Conservation (phyloP, 1,140 invertebrate genomes). For the Drosophila melanica region DNA sequence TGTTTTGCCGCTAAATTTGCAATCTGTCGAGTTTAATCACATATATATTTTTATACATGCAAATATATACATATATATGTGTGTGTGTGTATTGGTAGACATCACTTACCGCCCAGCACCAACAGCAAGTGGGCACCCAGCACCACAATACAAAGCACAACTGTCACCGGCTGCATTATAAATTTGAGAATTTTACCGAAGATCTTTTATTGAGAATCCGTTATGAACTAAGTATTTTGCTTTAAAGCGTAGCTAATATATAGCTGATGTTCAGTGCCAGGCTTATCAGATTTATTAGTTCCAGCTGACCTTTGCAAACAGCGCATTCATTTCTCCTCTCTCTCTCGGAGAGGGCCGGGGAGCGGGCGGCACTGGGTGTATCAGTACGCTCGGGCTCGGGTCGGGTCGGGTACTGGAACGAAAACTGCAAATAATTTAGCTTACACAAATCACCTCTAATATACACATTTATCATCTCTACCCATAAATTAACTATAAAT, state of each 20-base stretch:
- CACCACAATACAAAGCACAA: constrained; percentile 63
- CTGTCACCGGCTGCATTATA: constrained; percentile 49
- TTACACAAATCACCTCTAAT: neutral
- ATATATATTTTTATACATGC: too few species aligned
- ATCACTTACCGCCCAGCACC: constrained; percentile 57
- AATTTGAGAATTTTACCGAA: constrained; percentile 9
- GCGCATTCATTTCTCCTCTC: neutral
- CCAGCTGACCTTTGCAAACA: constrained; percentile 1
- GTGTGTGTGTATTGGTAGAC: too few species aligned
- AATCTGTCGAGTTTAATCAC: constrained; percentile 19
- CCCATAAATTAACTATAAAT: too few species aligned
- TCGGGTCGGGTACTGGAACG: too few species aligned
- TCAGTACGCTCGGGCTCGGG: neutral
- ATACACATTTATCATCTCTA: too few species aligned
- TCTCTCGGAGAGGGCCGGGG: neutral
- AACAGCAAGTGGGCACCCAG: constrained; percentile 47
- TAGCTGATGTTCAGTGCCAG: neutral
- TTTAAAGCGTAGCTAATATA: neutral
- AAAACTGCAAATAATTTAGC: neutral
- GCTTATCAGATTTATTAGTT: constrained; percentile 3
- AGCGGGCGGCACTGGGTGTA: neutral
- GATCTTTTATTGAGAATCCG: neutral
- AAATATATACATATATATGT: too few species aligned
- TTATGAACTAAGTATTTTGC: neutral
- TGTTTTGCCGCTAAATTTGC: constrained; percentile 21